These are phyloP conservation scores for Drosophila elegans DNA, from an alignment of 1,140 invertebrate genomes.

Conservation along the genomic window DNA sequence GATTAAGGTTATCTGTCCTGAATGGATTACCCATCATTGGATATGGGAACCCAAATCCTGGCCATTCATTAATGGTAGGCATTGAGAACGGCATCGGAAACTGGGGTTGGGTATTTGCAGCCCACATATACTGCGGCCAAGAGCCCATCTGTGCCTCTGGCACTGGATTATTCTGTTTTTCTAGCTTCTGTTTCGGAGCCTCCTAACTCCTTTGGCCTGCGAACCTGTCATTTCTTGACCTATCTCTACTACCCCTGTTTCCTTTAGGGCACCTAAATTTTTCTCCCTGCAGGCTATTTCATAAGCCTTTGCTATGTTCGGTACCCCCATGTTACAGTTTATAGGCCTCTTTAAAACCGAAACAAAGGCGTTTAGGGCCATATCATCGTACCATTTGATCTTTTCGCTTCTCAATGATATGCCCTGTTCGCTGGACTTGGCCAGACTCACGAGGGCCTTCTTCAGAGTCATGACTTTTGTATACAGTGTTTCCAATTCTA, in stretches of 20 bases:
- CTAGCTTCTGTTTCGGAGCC: neutral
- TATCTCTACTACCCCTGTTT: neutral
- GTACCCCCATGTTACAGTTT: neutral
- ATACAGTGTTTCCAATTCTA: neutral
- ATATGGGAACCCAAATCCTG: neutral
- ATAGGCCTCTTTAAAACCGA: neutral
- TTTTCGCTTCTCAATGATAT: neutral
- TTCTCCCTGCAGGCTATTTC: neutral
- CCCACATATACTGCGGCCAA: neutral
- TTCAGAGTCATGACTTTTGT: neutral
- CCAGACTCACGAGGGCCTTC: neutral
- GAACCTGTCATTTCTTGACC: neutral
- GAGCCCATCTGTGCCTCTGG: neutral
- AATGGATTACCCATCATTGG: constrained; percentile 9
- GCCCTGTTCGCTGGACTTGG: neutral
- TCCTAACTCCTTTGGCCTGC: neutral
- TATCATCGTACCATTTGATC: neutral
- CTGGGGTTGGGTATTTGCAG: neutral
- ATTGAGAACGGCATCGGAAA: constrained; percentile 3
- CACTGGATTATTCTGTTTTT: too few species aligned
- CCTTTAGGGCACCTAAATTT: neutral
- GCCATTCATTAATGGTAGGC: neutral
- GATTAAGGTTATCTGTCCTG: neutral
- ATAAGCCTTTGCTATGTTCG: neutral
- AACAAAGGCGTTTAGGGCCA: neutral